Percentiles rank a stretch among this genome's conserved stretches.
Conservation (phyloP, 2,888 invertebrate genomes). For the Germaria angustata region DNA sequence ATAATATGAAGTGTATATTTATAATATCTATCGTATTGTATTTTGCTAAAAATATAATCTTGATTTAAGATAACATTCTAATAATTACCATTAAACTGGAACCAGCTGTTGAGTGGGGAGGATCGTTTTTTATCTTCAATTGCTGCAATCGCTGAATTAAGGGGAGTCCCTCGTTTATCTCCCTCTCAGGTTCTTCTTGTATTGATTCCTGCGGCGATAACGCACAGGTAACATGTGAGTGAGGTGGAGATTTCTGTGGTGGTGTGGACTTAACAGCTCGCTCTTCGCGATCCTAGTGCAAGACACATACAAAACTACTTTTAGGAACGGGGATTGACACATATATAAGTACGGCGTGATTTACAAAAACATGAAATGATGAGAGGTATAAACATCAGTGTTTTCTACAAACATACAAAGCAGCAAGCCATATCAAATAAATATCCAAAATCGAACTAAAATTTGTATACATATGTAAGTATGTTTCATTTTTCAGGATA, state of each 20-base stretch:
- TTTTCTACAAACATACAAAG: not conserved
- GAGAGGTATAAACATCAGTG: too few species aligned
- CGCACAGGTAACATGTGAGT: slow-evolving; percentile 84
- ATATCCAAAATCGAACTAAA: too few species aligned
- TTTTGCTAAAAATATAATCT: not conserved
- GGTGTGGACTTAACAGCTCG: slow-evolving; percentile 80
- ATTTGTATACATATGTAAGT: too few species aligned
- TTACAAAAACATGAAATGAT: slow-evolving; percentile 15
- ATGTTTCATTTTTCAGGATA: too few species aligned
- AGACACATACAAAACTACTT: slow-evolving; percentile 79
- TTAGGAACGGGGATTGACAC: slow-evolving; percentile 78
- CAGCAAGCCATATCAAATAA: not conserved
- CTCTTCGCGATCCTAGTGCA: slow-evolving; percentile 82
- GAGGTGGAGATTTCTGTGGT: slow-evolving; percentile 81
- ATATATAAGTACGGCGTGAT: slow-evolving; percentile 50
- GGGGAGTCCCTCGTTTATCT: slow-evolving; percentile 86
- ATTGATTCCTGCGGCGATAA: slow-evolving; percentile 82
- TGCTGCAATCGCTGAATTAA: slow-evolving; percentile 88
- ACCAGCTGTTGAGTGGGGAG: slow-evolving; percentile 80
- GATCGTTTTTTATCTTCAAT: slow-evolving; percentile 88
- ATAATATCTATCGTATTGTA: not conserved
- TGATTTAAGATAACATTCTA: too few species aligned
- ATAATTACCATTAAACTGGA: slow-evolving; percentile 74
- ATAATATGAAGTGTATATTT: not conserved
- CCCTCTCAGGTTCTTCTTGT: slow-evolving; percentile 81